These are phyloP conservation scores for Conger conger DNA, from an alignment of 2,113 vertebrate species.

Conservation along the genomic window DNA sequence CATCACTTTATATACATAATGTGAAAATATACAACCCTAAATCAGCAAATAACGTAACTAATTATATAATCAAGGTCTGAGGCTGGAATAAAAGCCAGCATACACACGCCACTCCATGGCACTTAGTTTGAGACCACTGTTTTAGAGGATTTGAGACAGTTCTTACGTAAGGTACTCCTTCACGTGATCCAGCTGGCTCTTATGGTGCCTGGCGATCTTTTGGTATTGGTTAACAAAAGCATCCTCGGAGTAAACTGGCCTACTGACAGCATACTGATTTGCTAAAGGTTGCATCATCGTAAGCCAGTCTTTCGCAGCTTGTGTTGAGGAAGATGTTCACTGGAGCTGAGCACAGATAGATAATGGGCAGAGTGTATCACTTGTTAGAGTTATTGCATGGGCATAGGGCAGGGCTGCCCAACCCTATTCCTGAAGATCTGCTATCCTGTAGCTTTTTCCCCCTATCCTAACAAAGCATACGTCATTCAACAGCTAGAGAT, in stretches of 20 bases:
- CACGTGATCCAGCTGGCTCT: constrained; percentile 77
- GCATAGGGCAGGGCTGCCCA: too few species aligned
- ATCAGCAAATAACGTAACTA: too few species aligned
- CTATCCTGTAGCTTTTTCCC: too few species aligned
- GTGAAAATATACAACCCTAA: too few species aligned
- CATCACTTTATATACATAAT: too few species aligned
- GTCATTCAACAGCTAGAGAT: too few species aligned
- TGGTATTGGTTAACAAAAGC: constrained; percentile 74
- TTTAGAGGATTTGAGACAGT: background rate
- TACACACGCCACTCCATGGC: too few species aligned
- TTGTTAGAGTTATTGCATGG: background rate
- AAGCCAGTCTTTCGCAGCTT: constrained; percentile 26
- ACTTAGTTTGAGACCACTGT: too few species aligned
- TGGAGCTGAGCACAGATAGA: background rate
- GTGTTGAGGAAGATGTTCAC: background rate
- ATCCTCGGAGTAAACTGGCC: constrained; percentile 84
- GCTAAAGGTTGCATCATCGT: constrained; percentile 75
- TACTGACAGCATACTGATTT: constrained; percentile 78
- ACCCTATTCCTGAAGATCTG: too few species aligned
- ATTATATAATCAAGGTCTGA: too few species aligned
- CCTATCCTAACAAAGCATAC: too few species aligned
- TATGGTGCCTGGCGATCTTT: constrained; percentile 76
- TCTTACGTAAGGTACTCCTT: constrained; percentile 80
- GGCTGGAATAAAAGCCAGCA: too few species aligned
- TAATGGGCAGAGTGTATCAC: background rate